Conservation (phyloP, 2,113 vertebrate genomes). For the Maylandia zebra region DNA sequence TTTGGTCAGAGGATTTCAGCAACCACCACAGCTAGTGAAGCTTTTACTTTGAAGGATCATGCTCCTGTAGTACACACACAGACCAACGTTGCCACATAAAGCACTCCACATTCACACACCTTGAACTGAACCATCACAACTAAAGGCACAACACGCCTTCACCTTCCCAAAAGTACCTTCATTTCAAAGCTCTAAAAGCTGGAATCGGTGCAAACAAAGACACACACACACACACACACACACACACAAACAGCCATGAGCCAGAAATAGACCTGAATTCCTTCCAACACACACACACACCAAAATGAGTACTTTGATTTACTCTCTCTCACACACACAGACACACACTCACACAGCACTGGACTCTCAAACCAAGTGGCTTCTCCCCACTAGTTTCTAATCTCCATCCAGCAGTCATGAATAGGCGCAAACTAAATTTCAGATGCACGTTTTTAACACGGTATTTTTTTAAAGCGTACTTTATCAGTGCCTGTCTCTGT, state of each 20-base stretch:
- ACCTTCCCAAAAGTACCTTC: background rate
- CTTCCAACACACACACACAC: background rate
- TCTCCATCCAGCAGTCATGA: background rate
- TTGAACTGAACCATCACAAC: background rate
- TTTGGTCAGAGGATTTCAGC: background rate
- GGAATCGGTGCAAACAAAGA: background rate
- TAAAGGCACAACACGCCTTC: background rate
- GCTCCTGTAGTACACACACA: background rate
- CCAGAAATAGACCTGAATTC: background rate
- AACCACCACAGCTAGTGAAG: background rate
- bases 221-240: background rate
- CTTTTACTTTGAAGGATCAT: background rate
- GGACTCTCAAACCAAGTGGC: constrained; percentile 8
- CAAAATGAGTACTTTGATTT: constrained; percentile 20
- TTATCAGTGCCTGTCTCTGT: background rate
- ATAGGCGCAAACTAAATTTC: background rate
- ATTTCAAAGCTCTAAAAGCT: background rate
- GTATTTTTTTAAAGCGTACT: background rate
- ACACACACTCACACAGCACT: background rate
- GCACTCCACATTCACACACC: background rate
- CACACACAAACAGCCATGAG: background rate
- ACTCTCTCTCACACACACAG: background rate
- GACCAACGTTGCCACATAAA: background rate
- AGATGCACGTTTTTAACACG: background rate
- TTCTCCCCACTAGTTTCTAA: constrained; percentile 23